phyloP scores from a whole-genome alignment of 2,797 vertebrate species.

The Girardinus metallicus region DNA sequence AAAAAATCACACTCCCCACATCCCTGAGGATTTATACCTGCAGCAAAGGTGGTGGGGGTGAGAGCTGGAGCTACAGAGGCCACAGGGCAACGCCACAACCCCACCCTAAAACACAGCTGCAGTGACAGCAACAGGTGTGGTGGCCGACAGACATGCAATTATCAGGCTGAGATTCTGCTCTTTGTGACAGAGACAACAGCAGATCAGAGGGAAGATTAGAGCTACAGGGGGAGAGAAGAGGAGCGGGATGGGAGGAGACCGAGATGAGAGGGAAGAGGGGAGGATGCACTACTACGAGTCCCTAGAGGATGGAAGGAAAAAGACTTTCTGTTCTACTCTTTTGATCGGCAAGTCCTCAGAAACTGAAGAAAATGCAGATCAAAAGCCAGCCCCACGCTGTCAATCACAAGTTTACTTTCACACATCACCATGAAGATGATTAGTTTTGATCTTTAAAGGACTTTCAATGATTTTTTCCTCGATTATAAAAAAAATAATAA shows the following conservation, averaged over 20 bases:
- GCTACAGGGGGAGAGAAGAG: constrained; percentile 30
- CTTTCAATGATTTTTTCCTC: not conserved
- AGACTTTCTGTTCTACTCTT: constrained; percentile 48
- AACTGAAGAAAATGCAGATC: constrained; percentile 40
- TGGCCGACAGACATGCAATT: constrained; percentile 72
- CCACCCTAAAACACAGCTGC: constrained; percentile 35
- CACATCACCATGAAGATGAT: not conserved
- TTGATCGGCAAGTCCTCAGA: constrained; percentile 59
- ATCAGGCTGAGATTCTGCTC: constrained; percentile 66
- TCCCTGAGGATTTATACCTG: constrained; percentile 47
- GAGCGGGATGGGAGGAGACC: constrained; percentile 37
- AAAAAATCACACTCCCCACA: constrained; percentile 7
- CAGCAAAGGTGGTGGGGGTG: constrained; percentile 29
- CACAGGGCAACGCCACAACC: constrained; percentile 48
- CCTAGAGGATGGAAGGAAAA: constrained; percentile 36
- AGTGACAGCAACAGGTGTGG: constrained; percentile 81
- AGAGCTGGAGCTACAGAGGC: constrained; percentile 39
- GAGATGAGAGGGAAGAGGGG: constrained; percentile 27
- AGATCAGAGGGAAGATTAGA: constrained; percentile 67
- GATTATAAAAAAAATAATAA: not conserved
- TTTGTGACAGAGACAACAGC: constrained; percentile 65
- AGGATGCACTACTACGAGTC: constrained; percentile 50
- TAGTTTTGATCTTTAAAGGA: not conserved
- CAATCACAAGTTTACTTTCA: not conserved
- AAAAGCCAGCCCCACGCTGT: constrained; percentile 43